Evolutionary conservation across 2,888 invertebrate species (phyloP).

Genomic region (Drosophila atroscutellata): DNA sequence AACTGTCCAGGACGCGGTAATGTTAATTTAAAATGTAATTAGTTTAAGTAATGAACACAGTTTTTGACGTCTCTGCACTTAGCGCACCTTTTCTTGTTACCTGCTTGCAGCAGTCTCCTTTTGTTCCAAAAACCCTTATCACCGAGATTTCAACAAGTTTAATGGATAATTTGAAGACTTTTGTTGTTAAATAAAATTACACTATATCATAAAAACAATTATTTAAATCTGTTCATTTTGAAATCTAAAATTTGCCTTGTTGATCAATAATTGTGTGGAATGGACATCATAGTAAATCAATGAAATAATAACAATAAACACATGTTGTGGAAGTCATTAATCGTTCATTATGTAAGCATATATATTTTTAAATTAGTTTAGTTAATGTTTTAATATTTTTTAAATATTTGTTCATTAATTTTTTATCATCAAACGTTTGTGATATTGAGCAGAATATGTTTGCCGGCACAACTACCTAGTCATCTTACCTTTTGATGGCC

Average conservation of each 20-base stretch:
- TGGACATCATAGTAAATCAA: neutral
- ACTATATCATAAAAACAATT: neutral
- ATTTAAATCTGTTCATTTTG: neutral
- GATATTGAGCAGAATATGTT: constrained; percentile 4
- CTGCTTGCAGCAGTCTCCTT: constrained; percentile 12
- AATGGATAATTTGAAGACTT: neutral
- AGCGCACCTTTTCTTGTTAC: constrained; percentile 33
- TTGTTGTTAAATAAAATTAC: neutral
- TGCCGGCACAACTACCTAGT: constrained; percentile 7
- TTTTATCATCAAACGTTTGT: neutral
- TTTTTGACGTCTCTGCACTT: constrained; percentile 65
- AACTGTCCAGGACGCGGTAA: constrained; percentile 51
- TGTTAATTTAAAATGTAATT: constrained; percentile 80
- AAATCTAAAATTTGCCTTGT: neutral
- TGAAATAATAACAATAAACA: neutral
- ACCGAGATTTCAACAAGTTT: neutral
- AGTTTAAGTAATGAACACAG: constrained; percentile 82
- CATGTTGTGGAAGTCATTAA: neutral
- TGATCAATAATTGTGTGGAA: neutral
- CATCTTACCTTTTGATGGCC: constrained; percentile 34
- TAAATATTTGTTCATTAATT: neutral
- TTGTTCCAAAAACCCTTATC: constrained; percentile 23
- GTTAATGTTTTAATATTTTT: neutral
- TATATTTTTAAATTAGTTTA: neutral
- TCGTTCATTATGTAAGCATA: neutral